phyloP scores from a whole-genome alignment of 2,797 vertebrate species.

The Smutsia gigantea region DNA sequence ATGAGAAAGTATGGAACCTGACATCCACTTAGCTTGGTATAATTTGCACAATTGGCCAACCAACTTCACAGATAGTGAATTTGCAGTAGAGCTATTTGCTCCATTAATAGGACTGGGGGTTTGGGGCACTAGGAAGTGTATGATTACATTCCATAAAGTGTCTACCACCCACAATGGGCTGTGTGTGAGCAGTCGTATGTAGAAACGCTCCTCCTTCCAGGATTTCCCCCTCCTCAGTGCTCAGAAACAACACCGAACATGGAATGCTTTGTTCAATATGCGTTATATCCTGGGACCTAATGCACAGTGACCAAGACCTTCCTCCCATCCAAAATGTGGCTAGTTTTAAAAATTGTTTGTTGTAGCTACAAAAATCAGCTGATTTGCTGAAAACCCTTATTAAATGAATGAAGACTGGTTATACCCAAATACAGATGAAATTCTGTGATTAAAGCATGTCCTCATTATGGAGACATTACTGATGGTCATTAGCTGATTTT shows the following conservation, averaged over 20 bases:
- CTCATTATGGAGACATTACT: slow-evolving; percentile 76
- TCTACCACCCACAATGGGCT: not conserved
- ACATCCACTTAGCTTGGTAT: not conserved
- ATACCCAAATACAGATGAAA: slow-evolving; percentile 82
- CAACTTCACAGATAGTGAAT: not conserved
- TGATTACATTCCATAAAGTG: not conserved
- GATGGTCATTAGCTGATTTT: slow-evolving; percentile 68
- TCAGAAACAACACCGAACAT: not conserved
- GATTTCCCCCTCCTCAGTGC: not conserved
- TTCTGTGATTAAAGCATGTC: slow-evolving; percentile 82
- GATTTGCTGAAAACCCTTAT: slow-evolving; percentile 84
- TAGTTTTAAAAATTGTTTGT: slow-evolving; percentile 57
- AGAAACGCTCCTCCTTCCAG: not conserved
- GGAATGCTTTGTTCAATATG: not conserved
- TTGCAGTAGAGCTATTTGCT: not conserved
- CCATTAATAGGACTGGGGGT: not conserved
- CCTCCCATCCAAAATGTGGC: not conserved
- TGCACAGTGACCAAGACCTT: not conserved
- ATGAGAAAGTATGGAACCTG: not conserved
- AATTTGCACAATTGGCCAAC: not conserved
- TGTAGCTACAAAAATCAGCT: slow-evolving; percentile 75
- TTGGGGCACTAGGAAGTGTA: not conserved
- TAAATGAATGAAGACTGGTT: slow-evolving; percentile 77
- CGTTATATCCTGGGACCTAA: not conserved
- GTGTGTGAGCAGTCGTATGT: not conserved